Percentiles rank a stretch among this genome's conserved stretches.
phyloP scores from a whole-genome alignment of 2,113 vertebrate genomes.

The Speoplatyrhinus poulsoni region DNA sequence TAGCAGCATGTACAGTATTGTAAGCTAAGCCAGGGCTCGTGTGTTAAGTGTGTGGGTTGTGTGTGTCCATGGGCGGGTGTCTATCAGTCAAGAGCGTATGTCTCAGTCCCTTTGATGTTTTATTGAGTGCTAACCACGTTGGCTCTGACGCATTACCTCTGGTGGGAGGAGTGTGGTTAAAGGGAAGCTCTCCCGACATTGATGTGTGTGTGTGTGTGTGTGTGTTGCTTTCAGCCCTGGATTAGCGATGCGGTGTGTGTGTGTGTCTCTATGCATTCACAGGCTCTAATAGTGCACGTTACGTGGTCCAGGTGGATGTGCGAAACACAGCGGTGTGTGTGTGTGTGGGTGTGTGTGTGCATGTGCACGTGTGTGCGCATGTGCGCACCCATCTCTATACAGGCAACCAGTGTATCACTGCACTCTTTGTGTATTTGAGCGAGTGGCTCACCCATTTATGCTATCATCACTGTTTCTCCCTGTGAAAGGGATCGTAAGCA shows the following conservation, averaged over 20 bases:
- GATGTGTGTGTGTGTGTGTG: constrained; percentile 7
- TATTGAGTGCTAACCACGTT: constrained; percentile 69
- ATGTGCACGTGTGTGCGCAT: neutral
- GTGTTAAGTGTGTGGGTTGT: constrained; percentile 15
- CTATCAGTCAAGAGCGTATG: constrained; percentile 27
- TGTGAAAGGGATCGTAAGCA: constrained; percentile 1
- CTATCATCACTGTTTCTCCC: constrained; percentile 9
- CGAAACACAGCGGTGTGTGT: constrained; percentile 1
- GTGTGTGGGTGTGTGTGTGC: neutral
- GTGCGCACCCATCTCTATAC: too few species aligned
- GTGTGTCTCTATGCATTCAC: constrained; percentile 28
- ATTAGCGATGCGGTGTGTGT: constrained; percentile 36
- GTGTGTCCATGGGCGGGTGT: constrained; percentile 57
- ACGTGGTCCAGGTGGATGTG: constrained; percentile 17
- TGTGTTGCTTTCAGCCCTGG: constrained; percentile 43
- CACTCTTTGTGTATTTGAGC: neutral
- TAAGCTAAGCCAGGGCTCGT: neutral
- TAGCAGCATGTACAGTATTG: constrained; percentile 2
- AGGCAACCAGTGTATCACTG: neutral
- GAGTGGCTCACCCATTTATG: constrained; percentile 20
- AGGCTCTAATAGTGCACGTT: constrained; percentile 33
- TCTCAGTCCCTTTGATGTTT: constrained; percentile 72
- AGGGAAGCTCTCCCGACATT: constrained; percentile 37
- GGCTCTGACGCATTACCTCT: constrained; percentile 59
- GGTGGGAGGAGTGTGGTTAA: constrained; percentile 51